Evolutionary conservation across 92 coral and sea anemone genomes (phyloP).

Genomic region (Zoanthus solanderi): DNA sequence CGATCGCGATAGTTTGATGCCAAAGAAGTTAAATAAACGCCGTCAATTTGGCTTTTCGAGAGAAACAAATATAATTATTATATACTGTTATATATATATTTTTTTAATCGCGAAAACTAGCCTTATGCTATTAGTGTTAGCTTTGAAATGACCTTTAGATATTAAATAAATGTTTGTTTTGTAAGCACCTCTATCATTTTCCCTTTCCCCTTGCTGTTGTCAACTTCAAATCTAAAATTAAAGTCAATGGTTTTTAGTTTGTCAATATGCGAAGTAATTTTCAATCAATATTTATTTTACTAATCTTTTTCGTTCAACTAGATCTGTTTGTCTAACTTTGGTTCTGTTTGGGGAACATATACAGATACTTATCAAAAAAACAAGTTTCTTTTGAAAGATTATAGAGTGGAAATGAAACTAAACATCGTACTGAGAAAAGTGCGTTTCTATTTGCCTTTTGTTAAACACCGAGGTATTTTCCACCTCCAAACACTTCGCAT

Average conservation of each 20-base stretch:
- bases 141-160: not conserved
- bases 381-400: not conserved
- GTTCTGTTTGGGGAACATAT: not conserved
- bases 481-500: not conserved
- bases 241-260: not conserved
- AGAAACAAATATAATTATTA: not conserved
- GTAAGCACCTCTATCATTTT: not conserved
- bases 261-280: not conserved
- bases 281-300: not conserved
- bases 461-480: not conserved
- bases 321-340: not conserved
- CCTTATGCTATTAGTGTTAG: not conserved
- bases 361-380: not conserved
- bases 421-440: conserved; percentile 1
- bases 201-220: not conserved
- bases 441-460: conserved; percentile 5
- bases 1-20: not conserved
- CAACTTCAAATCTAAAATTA: not conserved
- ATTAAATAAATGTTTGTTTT: not conserved
- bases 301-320: not conserved
- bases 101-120: not conserved
- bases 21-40: not conserved
- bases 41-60: not conserved
- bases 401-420: not conserved
- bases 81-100: no score